Conservation (phyloP, 1,140 invertebrate genomes). For the Parapsyche elsis region DNA sequence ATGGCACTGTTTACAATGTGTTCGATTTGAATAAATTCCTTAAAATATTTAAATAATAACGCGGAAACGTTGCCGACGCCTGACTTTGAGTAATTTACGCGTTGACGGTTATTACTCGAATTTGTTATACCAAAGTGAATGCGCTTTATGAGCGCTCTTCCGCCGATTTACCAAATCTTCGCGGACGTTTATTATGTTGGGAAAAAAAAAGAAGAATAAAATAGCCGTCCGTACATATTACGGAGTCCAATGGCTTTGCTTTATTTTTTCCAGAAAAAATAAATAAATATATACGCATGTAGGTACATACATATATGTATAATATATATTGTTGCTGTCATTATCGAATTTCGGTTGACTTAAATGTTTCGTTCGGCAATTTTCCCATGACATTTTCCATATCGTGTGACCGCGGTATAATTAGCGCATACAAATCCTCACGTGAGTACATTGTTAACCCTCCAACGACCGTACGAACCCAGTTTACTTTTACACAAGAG, state of each 20-base stretch:
- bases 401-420: constrained; percentile 52
- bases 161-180: too few relatives aligned
- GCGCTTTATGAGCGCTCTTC: too few relatives aligned
- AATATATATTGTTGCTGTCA: background rate
- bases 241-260: too few relatives aligned
- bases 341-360: constrained; percentile 17
- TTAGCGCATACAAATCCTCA: constrained; percentile 46
- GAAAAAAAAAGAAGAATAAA: too few relatives aligned
- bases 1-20: background rate
- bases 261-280: background rate
- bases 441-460: constrained; percentile 37
- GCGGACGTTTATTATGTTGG: too few relatives aligned
- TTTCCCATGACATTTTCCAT: constrained; percentile 54
- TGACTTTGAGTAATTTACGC: too few relatives aligned
- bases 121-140: too few relatives aligned
- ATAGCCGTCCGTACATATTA: too few relatives aligned
- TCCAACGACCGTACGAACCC: background rate
- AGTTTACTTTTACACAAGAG: too few relatives aligned
- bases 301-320: background rate
- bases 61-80: too few relatives aligned
- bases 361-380: constrained; percentile 11
- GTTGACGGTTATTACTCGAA: too few relatives aligned
- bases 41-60: background rate
- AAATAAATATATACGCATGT: background rate
- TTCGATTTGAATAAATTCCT: background rate